Base-by-base conservation (phyloP, 2,888 invertebrate species). In the Heliothis peltigera region DNA sequence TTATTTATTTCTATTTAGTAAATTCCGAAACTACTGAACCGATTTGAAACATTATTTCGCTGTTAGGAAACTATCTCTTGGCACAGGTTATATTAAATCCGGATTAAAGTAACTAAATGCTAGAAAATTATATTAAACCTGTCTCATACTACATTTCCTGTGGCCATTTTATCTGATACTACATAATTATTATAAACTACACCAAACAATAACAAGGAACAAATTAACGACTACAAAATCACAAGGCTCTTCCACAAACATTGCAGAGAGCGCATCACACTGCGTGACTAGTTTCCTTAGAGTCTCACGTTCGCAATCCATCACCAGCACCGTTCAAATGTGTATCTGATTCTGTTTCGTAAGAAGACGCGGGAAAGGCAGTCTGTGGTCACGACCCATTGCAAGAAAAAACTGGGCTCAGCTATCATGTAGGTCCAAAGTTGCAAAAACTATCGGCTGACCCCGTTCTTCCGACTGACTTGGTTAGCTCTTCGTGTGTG, bases 331-430 rank as follows among this genome's bases (percentile, higher is more conserved):
- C 47, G 63, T 53, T 63, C 68, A 72, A 76, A 78, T 76, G 74
- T 64, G 69, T 57, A 65, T 66, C 57, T 72, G 47, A 39, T 39
- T 43, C 47, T 22, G 71, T 84, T 81, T 84, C 82, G 83, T 70
- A 84, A 84, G 75, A 71, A 76, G 73, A 78, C 79, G 77, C 74
- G 80, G 73, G 80, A 82, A 81, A 82, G 79, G 81, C 66, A 54
- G 51, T 12, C 75, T 71, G 72, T 68, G 78, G 81, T 81, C 79
- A 71, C 79, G 74, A 80, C 74, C 70, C 68, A 81, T 63, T 68
- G 57, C 54, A 58, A 61, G 57, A 66, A 72, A 70, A 77, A 75
- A 75, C 63, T 75, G 57, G 69, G 56, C 61, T 79, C 80, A 75
- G 71, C 63, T 64, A 32, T 53, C 61, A 64, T 76, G 43, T 65